A percentile compares a stretch with the other conserved stretches of the same genome.
phyloP scores from a whole-genome alignment of 2,888 invertebrate genomes.

The Drosophila vallismaia region DNA sequence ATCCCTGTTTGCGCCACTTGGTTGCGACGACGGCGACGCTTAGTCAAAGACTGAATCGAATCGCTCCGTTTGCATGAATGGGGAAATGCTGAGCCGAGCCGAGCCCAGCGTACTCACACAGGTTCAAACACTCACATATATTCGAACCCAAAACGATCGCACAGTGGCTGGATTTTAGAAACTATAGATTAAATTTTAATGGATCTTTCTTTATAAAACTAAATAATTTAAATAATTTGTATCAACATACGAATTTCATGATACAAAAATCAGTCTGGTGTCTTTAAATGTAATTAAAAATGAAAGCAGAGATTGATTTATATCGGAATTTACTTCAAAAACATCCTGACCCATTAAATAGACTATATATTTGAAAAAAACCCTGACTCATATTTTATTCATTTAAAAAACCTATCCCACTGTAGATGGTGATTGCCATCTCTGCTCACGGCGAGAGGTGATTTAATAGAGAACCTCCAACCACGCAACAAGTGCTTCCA shows the following conservation, averaged over 20 bases:
- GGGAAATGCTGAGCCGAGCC: conserved; percentile 39
- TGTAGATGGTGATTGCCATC: conserved; percentile 18
- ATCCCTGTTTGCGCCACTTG: conserved; percentile 37
- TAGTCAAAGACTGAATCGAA: conserved; percentile 75
- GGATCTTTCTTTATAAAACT: not conserved
- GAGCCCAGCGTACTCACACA: conserved; percentile 37
- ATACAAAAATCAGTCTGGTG: too few relatives aligned
- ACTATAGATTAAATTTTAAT: not conserved
- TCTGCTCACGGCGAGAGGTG: conserved; percentile 32
- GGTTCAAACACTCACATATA: conserved; percentile 32
- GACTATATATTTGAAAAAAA: not conserved
- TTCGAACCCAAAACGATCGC: conserved; percentile 28
- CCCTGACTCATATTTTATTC: not conserved
- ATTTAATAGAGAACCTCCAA: conserved; percentile 48
- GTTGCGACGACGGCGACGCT: conserved; percentile 54
- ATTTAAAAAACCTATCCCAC: not conserved
- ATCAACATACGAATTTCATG: too few relatives aligned
- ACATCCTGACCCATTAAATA: too few relatives aligned
- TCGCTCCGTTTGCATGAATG: conserved; percentile 29
- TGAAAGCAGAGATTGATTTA: too few relatives aligned
- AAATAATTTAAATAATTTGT: too few relatives aligned
- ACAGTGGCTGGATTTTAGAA: not conserved
- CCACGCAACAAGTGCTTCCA: conserved; percentile 64
- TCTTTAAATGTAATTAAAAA: too few relatives aligned
- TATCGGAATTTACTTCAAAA: too few relatives aligned